Percentiles rank a stretch among this genome's conserved stretches.
Conservation (phyloP, 2,113 vertebrate genomes). For the Tapirus terrestris region DNA sequence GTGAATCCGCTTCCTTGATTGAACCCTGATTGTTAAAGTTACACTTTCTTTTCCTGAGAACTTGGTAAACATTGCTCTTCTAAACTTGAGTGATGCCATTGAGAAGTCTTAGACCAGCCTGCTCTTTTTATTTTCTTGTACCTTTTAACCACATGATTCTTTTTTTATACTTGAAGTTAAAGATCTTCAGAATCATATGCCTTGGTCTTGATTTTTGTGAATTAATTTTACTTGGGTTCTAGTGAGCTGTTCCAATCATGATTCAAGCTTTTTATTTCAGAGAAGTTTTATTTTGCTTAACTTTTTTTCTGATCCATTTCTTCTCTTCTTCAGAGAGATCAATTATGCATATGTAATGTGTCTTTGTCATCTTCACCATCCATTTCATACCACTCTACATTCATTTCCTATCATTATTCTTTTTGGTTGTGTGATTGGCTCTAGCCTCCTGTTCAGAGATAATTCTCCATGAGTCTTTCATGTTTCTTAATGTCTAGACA, state of each 20-base stretch:
- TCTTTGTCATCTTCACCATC: conserved; percentile 28
- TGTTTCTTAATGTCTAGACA: conserved; percentile 38
- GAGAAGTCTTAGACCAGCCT: conserved; percentile 34
- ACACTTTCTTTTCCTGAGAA: conserved; percentile 22
- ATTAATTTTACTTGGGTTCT: conserved; percentile 29
- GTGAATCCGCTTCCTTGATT: background rate
- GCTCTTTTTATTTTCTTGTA: background rate
- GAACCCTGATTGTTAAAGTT: background rate
- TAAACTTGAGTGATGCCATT: conserved; percentile 35
- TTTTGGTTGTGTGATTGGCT: background rate
- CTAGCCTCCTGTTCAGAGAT: background rate
- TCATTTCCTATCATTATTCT: conserved; percentile 27
- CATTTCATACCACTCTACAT: background rate
- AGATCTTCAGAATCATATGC: background rate
- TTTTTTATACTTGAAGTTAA: conserved; percentile 43
- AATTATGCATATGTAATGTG: background rate
- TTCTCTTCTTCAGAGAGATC: conserved; percentile 12
- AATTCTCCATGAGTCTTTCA: conserved; percentile 12
- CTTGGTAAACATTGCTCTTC: background rate
- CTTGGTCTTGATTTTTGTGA: conserved; percentile 36
- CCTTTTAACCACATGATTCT: background rate
- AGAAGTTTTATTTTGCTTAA: conserved; percentile 40
- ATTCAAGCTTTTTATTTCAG: conserved; percentile 39
- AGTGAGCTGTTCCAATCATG: conserved; percentile 1
- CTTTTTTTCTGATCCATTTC: background rate